phyloP scores from a whole-genome alignment of 1,140 invertebrate genomes.

The Tetramorium simillimum region DNA sequence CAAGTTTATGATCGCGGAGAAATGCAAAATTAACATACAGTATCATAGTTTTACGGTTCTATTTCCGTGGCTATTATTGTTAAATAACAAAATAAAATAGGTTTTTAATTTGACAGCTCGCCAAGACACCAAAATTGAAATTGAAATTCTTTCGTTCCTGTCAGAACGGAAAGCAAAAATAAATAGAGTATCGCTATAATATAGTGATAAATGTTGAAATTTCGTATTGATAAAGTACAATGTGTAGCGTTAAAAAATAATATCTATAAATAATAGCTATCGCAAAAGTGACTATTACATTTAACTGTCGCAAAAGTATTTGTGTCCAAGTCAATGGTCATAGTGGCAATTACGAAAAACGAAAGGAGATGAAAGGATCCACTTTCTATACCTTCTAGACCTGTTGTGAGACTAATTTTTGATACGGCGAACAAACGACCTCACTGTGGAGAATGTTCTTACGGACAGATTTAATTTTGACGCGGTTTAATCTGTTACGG shows the following conservation, averaged over 20 bases:
- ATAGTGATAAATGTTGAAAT: not conserved
- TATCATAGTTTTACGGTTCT: not conserved
- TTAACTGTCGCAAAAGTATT: not conserved
- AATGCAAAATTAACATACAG: not conserved
- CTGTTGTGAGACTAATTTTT: not conserved
- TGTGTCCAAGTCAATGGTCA: not conserved
- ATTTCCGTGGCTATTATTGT: not conserved
- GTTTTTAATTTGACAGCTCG: not conserved
- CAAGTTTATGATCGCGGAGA: not conserved
- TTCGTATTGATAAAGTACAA: not conserved
- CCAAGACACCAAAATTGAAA: not conserved
- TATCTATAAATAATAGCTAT: not conserved
- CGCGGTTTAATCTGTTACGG: not conserved
- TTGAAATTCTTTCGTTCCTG: not conserved
- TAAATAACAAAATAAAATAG: not conserved
- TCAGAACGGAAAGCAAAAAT: not conserved
- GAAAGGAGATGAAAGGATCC: slow-evolving; percentile 30
- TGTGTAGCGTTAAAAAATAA: not conserved
- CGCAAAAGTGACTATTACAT: not conserved
- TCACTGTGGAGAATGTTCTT: slow-evolving; percentile 3
- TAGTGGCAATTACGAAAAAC: not conserved
- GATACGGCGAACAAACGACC: not conserved
- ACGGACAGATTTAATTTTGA: not conserved
- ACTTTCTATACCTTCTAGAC: not conserved
- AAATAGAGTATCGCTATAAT: not conserved